A percentile compares a stretch with the other conserved stretches of the same genome.
phyloP scores from a whole-genome alignment of 2,113 vertebrate genomes.

The Aldabrachelys gigantea region DNA sequence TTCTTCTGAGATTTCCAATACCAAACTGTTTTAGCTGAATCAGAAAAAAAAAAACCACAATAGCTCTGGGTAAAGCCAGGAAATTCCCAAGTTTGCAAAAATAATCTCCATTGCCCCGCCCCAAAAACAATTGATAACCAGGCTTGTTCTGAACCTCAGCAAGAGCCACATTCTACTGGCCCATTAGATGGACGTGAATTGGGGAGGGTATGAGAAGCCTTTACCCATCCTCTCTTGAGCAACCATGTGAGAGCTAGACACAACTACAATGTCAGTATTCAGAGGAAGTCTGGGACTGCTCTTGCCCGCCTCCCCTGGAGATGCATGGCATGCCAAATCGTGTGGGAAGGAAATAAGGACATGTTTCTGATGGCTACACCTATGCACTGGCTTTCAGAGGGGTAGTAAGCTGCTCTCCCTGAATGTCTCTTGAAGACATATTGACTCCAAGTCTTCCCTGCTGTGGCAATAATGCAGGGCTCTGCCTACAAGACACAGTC shows the following conservation, averaged over 20 bases:
- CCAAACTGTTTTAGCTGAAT: background rate
- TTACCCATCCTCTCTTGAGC: background rate
- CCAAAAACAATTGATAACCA: background rate
- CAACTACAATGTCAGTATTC: background rate
- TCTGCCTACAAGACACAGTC: background rate
- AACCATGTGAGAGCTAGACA: background rate
- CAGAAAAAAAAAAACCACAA: background rate
- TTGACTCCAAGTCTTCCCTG: rapidly evolving
- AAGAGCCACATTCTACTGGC: background rate
- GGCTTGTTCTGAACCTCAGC: background rate
- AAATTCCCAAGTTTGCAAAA: background rate
- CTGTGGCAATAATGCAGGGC: background rate
- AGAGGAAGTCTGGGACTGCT: background rate
- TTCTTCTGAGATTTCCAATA: background rate
- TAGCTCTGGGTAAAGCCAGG: background rate
- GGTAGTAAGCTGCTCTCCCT: background rate
- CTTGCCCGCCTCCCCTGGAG: background rate
- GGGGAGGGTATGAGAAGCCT: background rate
- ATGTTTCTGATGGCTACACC: background rate
- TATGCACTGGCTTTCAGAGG: background rate
- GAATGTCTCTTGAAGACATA: background rate
- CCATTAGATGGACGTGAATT: background rate
- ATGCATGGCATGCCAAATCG: background rate
- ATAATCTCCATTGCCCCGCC: background rate
- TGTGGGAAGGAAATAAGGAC: background rate